Conservation (phyloP, 2,113 vertebrate genomes). For the Panthera uncia region DNA sequence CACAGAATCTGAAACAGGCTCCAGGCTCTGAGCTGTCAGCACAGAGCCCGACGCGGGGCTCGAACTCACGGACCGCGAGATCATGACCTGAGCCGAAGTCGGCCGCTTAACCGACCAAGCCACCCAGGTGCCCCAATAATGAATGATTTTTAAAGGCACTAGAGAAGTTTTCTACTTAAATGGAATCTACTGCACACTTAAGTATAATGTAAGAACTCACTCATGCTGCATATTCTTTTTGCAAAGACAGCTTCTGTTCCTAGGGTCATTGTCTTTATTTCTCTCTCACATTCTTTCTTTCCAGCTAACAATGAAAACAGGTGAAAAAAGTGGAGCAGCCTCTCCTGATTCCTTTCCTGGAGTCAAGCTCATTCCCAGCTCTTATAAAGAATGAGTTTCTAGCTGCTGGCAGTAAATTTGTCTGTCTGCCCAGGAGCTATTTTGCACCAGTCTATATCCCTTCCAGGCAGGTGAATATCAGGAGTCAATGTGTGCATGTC, state of each 20-base stretch:
- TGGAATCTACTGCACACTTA: background rate
- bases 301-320: background rate
- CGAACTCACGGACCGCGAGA: no score
- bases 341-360: background rate
- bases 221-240: background rate
- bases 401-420: constrained; percentile 6
- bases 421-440: constrained; percentile 20
- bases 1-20: no score
- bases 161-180: background rate
- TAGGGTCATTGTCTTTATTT: background rate
- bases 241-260: background rate
- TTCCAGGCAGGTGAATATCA: constrained; percentile 30
- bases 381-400: constrained; percentile 26
- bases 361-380: background rate
- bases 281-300: background rate
- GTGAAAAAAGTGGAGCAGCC: no score
- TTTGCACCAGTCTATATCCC: background rate
- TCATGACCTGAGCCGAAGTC: no score
- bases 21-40: no score
- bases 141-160: background rate
- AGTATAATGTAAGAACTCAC: background rate
- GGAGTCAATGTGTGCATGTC: background rate
- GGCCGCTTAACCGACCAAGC: no score
- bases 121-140: background rate
- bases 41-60: no score